Evolutionary conservation across 2,888 invertebrate genomes (phyloP).

Genomic region (Andrena haemorrhoa): DNA sequence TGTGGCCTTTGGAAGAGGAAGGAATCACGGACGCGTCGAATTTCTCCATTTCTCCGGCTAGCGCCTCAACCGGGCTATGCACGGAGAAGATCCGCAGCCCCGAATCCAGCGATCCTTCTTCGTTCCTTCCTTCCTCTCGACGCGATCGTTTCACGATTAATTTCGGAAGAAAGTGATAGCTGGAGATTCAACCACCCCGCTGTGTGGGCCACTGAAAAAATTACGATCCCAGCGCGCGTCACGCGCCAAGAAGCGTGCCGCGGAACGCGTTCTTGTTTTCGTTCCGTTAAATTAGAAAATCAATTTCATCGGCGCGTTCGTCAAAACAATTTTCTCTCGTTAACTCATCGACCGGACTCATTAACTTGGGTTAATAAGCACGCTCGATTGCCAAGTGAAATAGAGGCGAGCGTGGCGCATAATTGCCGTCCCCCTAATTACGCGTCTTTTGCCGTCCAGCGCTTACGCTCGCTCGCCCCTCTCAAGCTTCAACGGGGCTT

Average conservation of each 20-base stretch:
- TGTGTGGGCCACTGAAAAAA: neutral
- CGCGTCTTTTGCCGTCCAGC: constrained; percentile 31
- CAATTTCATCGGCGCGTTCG: constrained; percentile 8
- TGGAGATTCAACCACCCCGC: neutral
- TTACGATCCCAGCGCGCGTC: neutral
- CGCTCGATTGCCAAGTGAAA: constrained; percentile 60
- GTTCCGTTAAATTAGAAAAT: constrained; percentile 46
- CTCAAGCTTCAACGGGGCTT: neutral
- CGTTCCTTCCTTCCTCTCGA: neutral
- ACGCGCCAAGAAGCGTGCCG: constrained; percentile 13
- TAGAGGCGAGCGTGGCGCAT: constrained; percentile 27
- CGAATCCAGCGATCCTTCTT: neutral
- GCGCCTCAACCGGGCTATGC: neutral
- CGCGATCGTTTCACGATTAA: neutral
- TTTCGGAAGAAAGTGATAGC: neutral
- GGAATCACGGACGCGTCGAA: neutral
- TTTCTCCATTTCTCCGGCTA: neutral
- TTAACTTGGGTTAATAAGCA: constrained; percentile 57
- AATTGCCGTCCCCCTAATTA: constrained; percentile 50
- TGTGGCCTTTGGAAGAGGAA: neutral
- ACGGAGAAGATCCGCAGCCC: neutral
- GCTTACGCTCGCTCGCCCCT: constrained; percentile 11
- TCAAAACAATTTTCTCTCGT: constrained; percentile 55
- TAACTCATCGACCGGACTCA: constrained; percentile 37
- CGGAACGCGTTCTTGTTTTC: constrained; percentile 15